phyloP scores from a whole-genome alignment of 2,888 invertebrate species.

The Nephrotoma flavescens region DNA sequence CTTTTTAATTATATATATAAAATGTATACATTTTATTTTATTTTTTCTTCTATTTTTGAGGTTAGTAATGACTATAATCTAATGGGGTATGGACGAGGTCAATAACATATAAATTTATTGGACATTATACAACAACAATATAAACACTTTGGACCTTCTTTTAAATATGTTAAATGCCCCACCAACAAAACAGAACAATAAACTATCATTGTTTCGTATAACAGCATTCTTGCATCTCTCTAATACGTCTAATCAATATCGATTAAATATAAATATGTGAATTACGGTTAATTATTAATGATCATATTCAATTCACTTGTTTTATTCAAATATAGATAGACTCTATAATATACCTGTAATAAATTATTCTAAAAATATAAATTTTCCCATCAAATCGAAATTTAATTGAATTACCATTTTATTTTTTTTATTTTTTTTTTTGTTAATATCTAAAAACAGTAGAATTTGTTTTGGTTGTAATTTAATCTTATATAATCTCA shows the following conservation, averaged over 20 bases:
- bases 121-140: background rate
- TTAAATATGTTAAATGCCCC: background rate
- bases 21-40: background rate
- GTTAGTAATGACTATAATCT: background rate
- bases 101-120: background rate
- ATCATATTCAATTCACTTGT: background rate
- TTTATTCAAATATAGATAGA: background rate
- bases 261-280: background rate
- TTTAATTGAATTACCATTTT: background rate
- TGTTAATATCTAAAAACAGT: background rate
- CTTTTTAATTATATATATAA: background rate
- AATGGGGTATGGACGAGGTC: background rate
- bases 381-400: background rate
- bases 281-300: background rate
- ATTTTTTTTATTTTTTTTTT: background rate
- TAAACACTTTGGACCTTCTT: background rate
- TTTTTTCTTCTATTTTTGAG: background rate
- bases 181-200: background rate
- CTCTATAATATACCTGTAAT: background rate
- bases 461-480: background rate
- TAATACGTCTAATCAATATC: background rate
- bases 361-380: background rate
- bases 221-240: background rate
- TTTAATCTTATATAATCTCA: background rate
- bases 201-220: background rate